Percentiles rank a stretch among this genome's conserved stretches.
These are phyloP conservation scores for Excalfactoria chinensis DNA, from an alignment of 2,113 vertebrate species.

Conservation along the genomic window DNA sequence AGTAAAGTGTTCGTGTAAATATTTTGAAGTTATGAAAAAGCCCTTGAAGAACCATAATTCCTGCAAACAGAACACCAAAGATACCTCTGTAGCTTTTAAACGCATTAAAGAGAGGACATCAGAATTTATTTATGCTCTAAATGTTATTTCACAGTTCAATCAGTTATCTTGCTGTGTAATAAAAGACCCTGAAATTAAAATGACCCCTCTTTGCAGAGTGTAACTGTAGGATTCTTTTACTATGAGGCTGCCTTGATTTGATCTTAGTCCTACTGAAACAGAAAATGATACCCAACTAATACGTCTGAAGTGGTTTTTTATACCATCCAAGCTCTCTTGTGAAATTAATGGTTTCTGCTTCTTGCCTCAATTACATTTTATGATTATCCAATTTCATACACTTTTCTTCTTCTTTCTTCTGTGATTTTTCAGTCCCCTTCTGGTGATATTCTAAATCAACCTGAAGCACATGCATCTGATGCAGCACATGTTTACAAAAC, in stretches of 20 bases:
- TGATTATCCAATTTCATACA: not conserved
- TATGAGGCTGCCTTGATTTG: slow-evolving; percentile 57
- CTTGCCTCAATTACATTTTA: slow-evolving; percentile 41
- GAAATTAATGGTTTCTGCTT: slow-evolving; percentile 70
- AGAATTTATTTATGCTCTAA: slow-evolving; percentile 71
- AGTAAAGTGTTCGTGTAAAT: not conserved
- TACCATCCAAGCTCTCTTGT: slow-evolving; percentile 28
- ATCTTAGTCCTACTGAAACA: slow-evolving; percentile 54
- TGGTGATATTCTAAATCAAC: not conserved
- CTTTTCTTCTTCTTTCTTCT: slow-evolving; percentile 20
- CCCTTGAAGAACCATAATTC: slow-evolving; percentile 1
- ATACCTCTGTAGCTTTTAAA: slow-evolving; percentile 53
- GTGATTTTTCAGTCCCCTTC: slow-evolving; percentile 25
- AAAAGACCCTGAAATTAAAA: slow-evolving; percentile 77
- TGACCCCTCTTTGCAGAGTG: slow-evolving; percentile 64
- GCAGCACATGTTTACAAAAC: not conserved
- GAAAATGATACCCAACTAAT: slow-evolving; percentile 70
- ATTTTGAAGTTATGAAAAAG: not conserved
- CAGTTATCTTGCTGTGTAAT: slow-evolving; percentile 73
- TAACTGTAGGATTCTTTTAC: slow-evolving; percentile 66
- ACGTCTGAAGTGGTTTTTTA: slow-evolving; percentile 65
- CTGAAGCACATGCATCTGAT: not conserved
- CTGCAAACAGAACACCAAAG: slow-evolving; percentile 8
- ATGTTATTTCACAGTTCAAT: slow-evolving; percentile 74
- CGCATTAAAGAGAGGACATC: slow-evolving; percentile 44